phyloP scores from a whole-genome alignment of 2,888 invertebrate genomes.

The Mellilla xanthometata region DNA sequence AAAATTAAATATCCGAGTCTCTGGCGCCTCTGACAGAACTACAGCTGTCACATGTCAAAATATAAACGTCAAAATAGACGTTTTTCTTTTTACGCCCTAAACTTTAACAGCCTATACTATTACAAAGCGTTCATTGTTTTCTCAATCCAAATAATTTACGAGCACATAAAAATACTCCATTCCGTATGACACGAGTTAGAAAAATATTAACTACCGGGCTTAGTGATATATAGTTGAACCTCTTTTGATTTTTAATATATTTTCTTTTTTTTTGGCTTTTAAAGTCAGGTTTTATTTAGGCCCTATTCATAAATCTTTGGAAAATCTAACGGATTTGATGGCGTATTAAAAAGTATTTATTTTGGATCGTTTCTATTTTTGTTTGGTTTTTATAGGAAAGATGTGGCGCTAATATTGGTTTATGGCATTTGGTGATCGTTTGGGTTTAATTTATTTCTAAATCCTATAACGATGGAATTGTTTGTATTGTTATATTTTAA shows the following conservation, averaged over 20 bases:
- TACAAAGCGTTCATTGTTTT: slow-evolving; percentile 80
- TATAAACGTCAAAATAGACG: slow-evolving; percentile 28
- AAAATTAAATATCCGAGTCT: slow-evolving; percentile 57
- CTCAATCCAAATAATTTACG: slow-evolving; percentile 71
- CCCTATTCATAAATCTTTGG: slow-evolving; percentile 28
- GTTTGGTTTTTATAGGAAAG: slow-evolving; percentile 20
- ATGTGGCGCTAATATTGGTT: slow-evolving; percentile 23
- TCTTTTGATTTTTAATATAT: slow-evolving; percentile 32
- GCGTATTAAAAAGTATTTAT: slow-evolving; percentile 29
- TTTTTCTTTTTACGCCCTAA: slow-evolving; percentile 64
- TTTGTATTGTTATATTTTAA: too few species aligned
- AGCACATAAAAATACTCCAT: slow-evolving; percentile 44
- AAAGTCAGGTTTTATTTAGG: slow-evolving; percentile 28
- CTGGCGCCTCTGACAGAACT: slow-evolving; percentile 43
- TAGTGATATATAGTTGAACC: slow-evolving; percentile 46
- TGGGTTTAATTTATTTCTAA: slow-evolving; percentile 11
- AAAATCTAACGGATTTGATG: slow-evolving; percentile 25
- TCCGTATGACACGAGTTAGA: slow-evolving; percentile 20
- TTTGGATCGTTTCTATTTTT: slow-evolving; percentile 27
- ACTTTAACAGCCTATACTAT: slow-evolving; percentile 77
- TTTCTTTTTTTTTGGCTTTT: slow-evolving; percentile 25
- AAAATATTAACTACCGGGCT: slow-evolving; percentile 56
- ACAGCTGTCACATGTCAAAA: slow-evolving; percentile 40
- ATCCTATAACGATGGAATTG: slow-evolving; percentile 3
- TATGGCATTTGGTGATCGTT: slow-evolving; percentile 19